Base-by-base conservation (phyloP, 2,888 invertebrate species). In the Amiota communis region DNA sequence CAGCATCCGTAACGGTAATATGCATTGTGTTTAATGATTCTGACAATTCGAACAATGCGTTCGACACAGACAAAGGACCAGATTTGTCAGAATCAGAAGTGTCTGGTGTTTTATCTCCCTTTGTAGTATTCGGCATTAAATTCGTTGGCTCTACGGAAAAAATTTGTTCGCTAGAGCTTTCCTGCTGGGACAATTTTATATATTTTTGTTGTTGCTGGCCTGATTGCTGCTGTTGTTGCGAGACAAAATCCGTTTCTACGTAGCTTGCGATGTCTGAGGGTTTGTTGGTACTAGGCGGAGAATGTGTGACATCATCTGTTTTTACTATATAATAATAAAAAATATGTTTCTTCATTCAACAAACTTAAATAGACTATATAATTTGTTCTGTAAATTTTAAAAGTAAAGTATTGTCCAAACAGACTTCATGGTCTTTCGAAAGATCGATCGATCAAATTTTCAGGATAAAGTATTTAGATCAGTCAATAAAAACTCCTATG, bases 261-360 rank as follows among this genome's bases (percentile, higher is more conserved):
- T 48, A 46, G 17, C 48, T 72, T 47, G 36, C 70, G 67, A 65
- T 77, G 59, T 78, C 75, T 56, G 74, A 64, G 63, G 72, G 20
- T 48, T 53, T 59, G 71, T 75, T 46, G 51, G 57, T 65, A 72
- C 53, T 70, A 51, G 72, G 57, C 47, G 61, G 70, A 67, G 73
- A 11, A 73, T 74, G 64, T 65, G 57, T 67, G 67, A 69, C 80
- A 77, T 83, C 80, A 76, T 76, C 77, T 57, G 75, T 73, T 79
- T 77, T 77, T 53, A 70, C 78, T 80, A 56, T 11, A 68, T 4
- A 67, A 63, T 72, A 8, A 48, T 64, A 48, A 56, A 70, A 47
- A 8, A 47, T 23, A 23, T n/a, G n/a, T n/a, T n/a, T n/a, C n/a
- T n/a, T n/a, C n/a, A n/a, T n/a, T n/a, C n/a, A n/a, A n/a, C n/a